Evolutionary conservation across 1,140 invertebrate species (phyloP).

Genomic region (Drosophila chauvacae): DNA sequence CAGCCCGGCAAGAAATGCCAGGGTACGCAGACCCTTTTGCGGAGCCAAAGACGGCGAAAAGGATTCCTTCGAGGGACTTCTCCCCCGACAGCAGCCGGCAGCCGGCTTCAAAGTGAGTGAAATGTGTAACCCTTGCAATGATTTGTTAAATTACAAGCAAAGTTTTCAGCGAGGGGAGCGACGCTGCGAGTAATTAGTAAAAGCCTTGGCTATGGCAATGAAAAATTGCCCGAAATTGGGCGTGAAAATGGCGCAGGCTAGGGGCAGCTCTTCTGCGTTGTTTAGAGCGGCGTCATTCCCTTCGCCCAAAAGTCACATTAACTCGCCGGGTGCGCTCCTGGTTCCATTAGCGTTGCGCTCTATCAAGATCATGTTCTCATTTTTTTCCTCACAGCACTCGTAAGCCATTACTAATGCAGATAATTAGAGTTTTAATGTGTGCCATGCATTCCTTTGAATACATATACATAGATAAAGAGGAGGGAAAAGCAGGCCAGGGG

Average conservation of each 20-base stretch:
- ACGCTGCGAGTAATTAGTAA: constrained; percentile 66
- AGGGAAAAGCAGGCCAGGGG: neutral
- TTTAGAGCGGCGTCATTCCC: constrained; percentile 11
- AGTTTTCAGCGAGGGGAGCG: constrained; percentile 48
- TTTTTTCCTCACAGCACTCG: constrained; percentile 16
- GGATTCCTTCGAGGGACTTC: constrained; percentile 47
- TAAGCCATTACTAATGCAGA: constrained; percentile 56
- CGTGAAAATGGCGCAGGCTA: constrained; percentile 57
- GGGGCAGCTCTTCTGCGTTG: constrained; percentile 2
- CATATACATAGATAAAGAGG: neutral
- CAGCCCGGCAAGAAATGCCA: constrained; percentile 20
- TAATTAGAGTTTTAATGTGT: constrained; percentile 53
- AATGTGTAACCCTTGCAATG: constrained; percentile 61
- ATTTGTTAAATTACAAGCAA: constrained; percentile 71
- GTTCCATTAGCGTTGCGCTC: constrained; percentile 33
- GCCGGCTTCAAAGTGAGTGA: constrained; percentile 42
- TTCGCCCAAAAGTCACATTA: constrained; percentile 31
- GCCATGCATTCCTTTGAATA: constrained; percentile 17
- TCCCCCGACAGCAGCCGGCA: constrained; percentile 33
- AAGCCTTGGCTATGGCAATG: constrained; percentile 66
- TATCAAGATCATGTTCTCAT: constrained; percentile 49
- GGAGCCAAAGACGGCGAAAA: constrained; percentile 37
- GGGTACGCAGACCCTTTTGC: constrained; percentile 30
- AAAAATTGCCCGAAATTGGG: constrained; percentile 75
- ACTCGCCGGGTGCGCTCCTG: constrained; percentile 17